Conservation (phyloP, 2,888 invertebrate genomes). For the Noctua janthina region DNA sequence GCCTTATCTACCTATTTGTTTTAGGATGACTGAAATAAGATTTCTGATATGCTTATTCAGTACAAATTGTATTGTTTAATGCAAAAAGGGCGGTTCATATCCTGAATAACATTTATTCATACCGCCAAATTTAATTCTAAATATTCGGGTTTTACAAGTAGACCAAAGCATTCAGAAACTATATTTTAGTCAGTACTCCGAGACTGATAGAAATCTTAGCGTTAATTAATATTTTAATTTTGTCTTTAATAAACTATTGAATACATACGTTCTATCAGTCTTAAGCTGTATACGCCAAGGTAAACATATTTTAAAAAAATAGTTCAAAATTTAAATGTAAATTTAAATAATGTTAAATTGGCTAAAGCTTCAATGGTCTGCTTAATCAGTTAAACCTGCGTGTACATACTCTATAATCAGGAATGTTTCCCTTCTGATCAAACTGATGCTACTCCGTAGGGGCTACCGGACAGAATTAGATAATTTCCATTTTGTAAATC, state of each 20-base stretch:
- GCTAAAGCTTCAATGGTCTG: constrained; percentile 30
- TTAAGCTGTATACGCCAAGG: constrained; percentile 47
- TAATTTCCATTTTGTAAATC: neutral
- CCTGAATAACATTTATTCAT: constrained; percentile 39
- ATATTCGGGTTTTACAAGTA: constrained; percentile 26
- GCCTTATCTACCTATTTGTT: constrained; percentile 63
- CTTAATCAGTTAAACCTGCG: constrained; percentile 36
- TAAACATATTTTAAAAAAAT: constrained; percentile 22
- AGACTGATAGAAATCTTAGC: constrained; percentile 69
- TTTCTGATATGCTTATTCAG: constrained; percentile 59
- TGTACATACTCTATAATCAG: constrained; percentile 49
- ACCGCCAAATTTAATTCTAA: constrained; percentile 21
- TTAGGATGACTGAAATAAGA: constrained; percentile 66
- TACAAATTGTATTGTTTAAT: constrained; percentile 36
- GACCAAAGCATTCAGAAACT: constrained; percentile 64
- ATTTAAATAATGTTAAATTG: constrained; percentile 26
- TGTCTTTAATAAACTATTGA: constrained; percentile 40
- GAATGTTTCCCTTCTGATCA: constrained; percentile 26
- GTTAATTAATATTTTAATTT: constrained; percentile 56
- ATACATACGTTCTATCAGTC: constrained; percentile 60
- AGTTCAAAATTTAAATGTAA: constrained; percentile 25
- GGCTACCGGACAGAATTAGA: neutral
- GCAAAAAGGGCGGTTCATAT: constrained; percentile 27
- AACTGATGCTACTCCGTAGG: neutral
- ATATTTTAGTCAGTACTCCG: constrained; percentile 63